Evolutionary conservation across 2,113 vertebrate species (phyloP).

Genomic region (Penelope pileata): DNA sequence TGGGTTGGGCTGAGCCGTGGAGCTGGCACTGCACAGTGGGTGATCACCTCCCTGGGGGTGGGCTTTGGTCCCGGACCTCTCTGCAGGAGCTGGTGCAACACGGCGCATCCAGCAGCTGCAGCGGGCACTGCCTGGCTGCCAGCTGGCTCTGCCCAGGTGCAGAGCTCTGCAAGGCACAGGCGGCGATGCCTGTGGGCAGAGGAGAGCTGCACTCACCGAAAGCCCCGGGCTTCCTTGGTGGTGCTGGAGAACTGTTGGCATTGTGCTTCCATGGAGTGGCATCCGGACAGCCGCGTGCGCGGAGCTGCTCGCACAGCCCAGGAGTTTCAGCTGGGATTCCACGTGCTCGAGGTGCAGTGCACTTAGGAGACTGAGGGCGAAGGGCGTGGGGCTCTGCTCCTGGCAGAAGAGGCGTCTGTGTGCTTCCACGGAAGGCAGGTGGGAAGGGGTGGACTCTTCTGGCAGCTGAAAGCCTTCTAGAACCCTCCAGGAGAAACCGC

Average conservation of each 20-base stretch:
- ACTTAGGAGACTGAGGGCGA: neutral
- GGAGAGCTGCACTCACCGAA: neutral
- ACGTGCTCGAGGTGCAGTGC: neutral
- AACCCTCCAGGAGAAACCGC: neutral
- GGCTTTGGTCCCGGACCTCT: neutral
- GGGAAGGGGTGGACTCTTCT: neutral
- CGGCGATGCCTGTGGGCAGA: neutral
- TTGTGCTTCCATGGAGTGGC: neutral
- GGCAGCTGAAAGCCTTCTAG: neutral
- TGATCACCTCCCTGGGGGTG: neutral
- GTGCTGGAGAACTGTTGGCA: neutral
- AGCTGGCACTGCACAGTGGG: neutral
- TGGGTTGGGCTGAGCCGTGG: neutral
- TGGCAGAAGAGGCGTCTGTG: neutral
- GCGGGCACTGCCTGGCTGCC: accelerated
- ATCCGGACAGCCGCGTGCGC: neutral
- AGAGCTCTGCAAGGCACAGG: neutral
- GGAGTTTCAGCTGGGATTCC: neutral
- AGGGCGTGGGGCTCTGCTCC: neutral
- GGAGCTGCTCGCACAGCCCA: neutral
- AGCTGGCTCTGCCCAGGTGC: neutral
- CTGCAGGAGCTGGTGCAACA: neutral
- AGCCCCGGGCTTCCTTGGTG: neutral
- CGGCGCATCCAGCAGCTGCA: neutral
- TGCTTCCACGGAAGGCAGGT: neutral